Evolutionary conservation across 2,113 vertebrate genomes (phyloP).

Genomic region (Pseudopipra pipra): DNA sequence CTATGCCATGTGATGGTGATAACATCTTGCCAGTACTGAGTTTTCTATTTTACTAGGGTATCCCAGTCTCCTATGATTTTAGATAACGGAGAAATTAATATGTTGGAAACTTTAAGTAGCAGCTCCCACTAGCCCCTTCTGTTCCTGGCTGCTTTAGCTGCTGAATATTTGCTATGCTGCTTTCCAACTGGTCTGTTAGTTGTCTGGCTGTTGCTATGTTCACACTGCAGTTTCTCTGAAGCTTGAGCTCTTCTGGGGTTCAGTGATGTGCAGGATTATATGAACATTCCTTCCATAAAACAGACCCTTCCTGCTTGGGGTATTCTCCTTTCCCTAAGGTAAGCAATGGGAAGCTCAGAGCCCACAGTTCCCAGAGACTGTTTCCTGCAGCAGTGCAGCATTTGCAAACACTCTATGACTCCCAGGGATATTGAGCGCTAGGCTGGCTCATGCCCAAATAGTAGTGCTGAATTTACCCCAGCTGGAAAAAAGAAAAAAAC

Average conservation of each 20-base stretch:
- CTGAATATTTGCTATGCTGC: neutral
- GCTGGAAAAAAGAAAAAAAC: neutral
- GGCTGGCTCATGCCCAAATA: slow-evolving; percentile 1
- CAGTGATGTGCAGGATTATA: neutral
- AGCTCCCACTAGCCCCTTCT: neutral
- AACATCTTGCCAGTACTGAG: neutral
- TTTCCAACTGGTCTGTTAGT: neutral
- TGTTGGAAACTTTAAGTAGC: neutral
- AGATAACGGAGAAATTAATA: neutral
- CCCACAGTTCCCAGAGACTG: slow-evolving; percentile 4
- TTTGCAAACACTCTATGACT: neutral
- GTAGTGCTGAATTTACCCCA: neutral
- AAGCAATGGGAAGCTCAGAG: neutral
- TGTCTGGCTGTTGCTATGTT: neutral
- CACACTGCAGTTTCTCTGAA: neutral
- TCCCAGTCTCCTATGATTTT: neutral
- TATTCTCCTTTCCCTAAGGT: slow-evolving; percentile 30
- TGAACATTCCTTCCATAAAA: neutral
- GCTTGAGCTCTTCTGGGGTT: neutral
- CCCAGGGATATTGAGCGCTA: neutral
- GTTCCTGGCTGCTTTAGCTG: neutral
- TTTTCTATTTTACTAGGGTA: neutral
- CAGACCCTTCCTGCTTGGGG: neutral
- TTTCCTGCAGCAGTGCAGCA: neutral
- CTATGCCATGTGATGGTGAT: neutral